Evolutionary conservation across 1,140 invertebrate species (phyloP), one percentile per base, ranked within the genome.

Genomic region (Helicoverpa zea): DNA sequence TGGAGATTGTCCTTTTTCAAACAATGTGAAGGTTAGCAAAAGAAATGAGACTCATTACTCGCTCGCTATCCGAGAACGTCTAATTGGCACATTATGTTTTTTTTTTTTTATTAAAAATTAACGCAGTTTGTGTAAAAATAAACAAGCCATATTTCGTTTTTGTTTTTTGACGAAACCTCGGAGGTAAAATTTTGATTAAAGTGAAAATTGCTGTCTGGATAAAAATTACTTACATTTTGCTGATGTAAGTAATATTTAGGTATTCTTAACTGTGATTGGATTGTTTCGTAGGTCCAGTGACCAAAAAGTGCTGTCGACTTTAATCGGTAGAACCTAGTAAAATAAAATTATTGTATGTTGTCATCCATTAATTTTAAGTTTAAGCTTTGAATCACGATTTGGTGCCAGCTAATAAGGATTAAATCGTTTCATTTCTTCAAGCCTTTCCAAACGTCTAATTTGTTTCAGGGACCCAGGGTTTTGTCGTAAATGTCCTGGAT

Each of bases 21-120:
- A 54, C 70, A 73, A 73, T 73, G 52, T 73, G 52, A 43, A 56
- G 70, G 70, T 73, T 56, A 30, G 29, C 14, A 43, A 73, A 73
- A 73, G 70, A 79, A 79, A 79, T 61, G 77, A 61, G 64, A 9
- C 64, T 59, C 52, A 72, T 79, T 79, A 79, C 66, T 70, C 54
- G 29, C 77, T 79, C 54, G 54, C 64, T 66, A 30, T 66, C 51
- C 11, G 76, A 43, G 63, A 70, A 10, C 35, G 18, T 68, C 64
- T 79, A 72, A 79, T 72, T 72, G 54, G 52, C 43, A 70, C 16
- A 70, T 49, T 72, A 47, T 72, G 64, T 70, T 79, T 72, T 75
- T 61, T 72, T 75, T 61, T 11, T 54, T 35, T n/a, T 49, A 59
- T 59, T 75, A 61, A 49, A 4, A 56, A 4, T 59, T 43, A 30